Percentiles rank a stretch among this genome's conserved stretches.
phyloP scores from a whole-genome alignment of 2,113 vertebrate species.

The Nesogale talazaci region DNA sequence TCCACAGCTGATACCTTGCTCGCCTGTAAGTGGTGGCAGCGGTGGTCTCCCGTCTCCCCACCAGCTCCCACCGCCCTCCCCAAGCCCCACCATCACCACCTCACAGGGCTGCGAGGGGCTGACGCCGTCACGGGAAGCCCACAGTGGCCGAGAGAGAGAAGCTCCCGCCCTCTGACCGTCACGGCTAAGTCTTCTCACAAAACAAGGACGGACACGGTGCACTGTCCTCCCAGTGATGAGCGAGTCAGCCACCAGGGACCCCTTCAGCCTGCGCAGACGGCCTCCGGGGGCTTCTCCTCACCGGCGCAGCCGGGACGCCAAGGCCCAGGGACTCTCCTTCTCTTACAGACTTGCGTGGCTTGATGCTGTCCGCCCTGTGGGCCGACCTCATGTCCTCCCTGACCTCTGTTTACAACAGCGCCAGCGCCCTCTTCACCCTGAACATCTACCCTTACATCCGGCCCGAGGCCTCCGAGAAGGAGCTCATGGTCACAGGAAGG shows the following conservation, averaged over 20 bases:
- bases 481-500: conserved; percentile 67
- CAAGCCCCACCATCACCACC: neutral
- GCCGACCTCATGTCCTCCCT: conserved; percentile 60
- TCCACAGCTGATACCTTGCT: neutral
- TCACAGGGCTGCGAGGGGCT: neutral
- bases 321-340: neutral
- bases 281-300: neutral
- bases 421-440: conserved; percentile 63
- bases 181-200: neutral
- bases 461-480: conserved; percentile 49
- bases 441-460: conserved; percentile 53
- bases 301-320: neutral
- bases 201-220: neutral
- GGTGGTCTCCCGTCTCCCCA: too few relatives aligned
- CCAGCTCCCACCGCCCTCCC: too few relatives aligned
- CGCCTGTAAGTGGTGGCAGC: too few relatives aligned
- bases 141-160: neutral
- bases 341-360: conserved; percentile 48
- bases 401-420: conserved; percentile 12
- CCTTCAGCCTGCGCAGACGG: too few relatives aligned
- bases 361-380: conserved; percentile 41
- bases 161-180: neutral
- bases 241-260: too few relatives aligned
- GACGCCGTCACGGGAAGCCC: neutral
- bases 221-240: neutral